Evolutionary conservation across 2,797 vertebrate genomes (phyloP).

Genomic region (Parambassis ranga): DNA sequence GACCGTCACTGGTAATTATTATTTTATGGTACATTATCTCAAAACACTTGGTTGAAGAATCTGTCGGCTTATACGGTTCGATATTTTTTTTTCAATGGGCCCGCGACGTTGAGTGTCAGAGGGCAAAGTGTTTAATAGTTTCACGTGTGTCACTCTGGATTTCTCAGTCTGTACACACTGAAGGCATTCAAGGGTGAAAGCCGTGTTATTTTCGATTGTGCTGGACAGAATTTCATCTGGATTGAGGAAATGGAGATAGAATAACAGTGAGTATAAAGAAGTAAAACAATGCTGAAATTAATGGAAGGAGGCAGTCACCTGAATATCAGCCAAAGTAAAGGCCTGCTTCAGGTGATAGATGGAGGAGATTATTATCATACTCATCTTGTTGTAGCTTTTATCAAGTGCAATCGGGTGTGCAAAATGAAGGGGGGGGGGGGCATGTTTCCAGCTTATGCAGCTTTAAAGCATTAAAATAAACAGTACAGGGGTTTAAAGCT

Average conservation of each 20-base stretch:
- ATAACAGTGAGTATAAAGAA: constrained; percentile 25
- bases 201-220: constrained; percentile 12
- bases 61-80: constrained; percentile 16
- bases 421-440: too few species aligned
- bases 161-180: constrained; percentile 1
- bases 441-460: too few species aligned
- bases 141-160: constrained; percentile 36
- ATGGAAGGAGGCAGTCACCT: constrained; percentile 21
- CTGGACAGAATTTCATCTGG: constrained; percentile 15
- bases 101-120: constrained; percentile 24
- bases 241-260: constrained; percentile 43
- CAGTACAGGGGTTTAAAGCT: too few species aligned
- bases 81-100: constrained; percentile 34
- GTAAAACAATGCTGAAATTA: constrained; percentile 30
- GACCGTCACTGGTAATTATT: constrained; percentile 67
- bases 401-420: neutral
- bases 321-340: constrained; percentile 19
- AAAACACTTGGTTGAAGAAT: constrained; percentile 52
- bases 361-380: constrained; percentile 20
- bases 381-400: constrained; percentile 1
- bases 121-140: constrained; percentile 46
- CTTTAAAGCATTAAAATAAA: too few species aligned
- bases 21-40: constrained; percentile 66
- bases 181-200: constrained; percentile 31
- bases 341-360: constrained; percentile 13